A percentile compares a stretch with the other conserved stretches of the same genome.
Evolutionary conservation across 2,797 vertebrate genomes (phyloP).

Genomic region (Muscicapa comitata): DNA sequence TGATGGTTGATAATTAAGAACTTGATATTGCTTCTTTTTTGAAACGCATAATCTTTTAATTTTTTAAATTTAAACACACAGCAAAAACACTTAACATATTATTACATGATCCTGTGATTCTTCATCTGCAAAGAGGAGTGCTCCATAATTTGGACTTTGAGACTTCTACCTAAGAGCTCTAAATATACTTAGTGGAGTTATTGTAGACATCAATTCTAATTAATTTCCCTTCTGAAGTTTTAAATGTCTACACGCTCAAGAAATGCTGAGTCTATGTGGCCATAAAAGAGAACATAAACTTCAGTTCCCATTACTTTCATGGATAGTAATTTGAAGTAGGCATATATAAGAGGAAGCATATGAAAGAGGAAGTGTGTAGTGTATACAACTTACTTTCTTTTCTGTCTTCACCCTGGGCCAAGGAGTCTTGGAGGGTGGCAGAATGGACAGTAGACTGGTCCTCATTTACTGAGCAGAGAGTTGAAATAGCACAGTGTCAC

Average conservation of each 20-base stretch:
- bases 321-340: background rate
- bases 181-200: background rate
- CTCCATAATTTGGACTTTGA: background rate
- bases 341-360: background rate
- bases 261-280: background rate
- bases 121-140: background rate
- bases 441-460: background rate
- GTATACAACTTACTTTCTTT: background rate
- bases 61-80: background rate
- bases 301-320: background rate
- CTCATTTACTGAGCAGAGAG: background rate
- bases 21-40: background rate
- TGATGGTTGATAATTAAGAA: background rate
- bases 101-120: background rate
- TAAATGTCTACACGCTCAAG: background rate
- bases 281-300: background rate
- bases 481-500: background rate
- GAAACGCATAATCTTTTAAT: background rate
- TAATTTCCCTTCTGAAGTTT: background rate
- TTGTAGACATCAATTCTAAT: background rate
- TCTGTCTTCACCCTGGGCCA: background rate
- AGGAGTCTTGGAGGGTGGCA: background rate
- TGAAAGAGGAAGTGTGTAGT: background rate
- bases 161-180: background rate
- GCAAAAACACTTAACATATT: background rate